Percentiles rank a stretch among this genome's conserved stretches.
Evolutionary conservation across 2,888 invertebrate species (phyloP).

Genomic region (Athalia cordata): DNA sequence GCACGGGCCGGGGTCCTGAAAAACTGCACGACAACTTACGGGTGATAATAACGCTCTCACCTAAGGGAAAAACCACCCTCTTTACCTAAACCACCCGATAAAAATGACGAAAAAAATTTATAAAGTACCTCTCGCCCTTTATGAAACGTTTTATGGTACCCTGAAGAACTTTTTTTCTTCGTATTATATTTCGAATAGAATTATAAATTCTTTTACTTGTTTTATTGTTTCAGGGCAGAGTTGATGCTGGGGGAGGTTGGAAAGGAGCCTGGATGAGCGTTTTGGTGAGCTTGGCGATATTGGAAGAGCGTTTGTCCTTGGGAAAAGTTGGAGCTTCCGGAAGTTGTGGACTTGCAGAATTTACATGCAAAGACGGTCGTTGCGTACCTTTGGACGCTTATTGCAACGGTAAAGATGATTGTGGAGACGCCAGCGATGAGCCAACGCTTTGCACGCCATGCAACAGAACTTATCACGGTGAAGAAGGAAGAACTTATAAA

Average conservation of each 20-base stretch:
- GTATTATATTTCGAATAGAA: not conserved
- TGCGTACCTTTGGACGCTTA: slow-evolving; percentile 90
- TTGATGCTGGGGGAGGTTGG: slow-evolving; percentile 64
- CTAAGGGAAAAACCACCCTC: slow-evolving; percentile 7
- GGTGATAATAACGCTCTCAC: slow-evolving; percentile 19
- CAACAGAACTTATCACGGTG: slow-evolving; percentile 94
- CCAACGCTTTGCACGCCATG: slow-evolving; percentile 87
- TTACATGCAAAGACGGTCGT: slow-evolving; percentile 82
- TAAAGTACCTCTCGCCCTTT: too few relatives aligned
- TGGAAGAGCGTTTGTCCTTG: slow-evolving; percentile 6
- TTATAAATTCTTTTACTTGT: not conserved
- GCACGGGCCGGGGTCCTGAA: not conserved
- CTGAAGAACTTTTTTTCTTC: not conserved
- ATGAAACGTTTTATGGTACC: too few relatives aligned
- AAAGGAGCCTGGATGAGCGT: slow-evolving; percentile 2
- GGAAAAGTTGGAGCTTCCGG: slow-evolving; percentile 41
- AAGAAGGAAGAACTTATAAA: slow-evolving; percentile 81
- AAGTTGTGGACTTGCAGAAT: slow-evolving; percentile 86
- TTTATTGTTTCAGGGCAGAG: slow-evolving; percentile 60
- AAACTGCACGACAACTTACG: not conserved
- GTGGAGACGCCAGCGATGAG: slow-evolving; percentile 91
- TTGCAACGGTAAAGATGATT: slow-evolving; percentile 90
- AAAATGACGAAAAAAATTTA: slow-evolving; percentile 17
- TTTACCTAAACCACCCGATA: not conserved
- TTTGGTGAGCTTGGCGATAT: not conserved